Evolutionary conservation across 2,888 invertebrate species (phyloP).

Genomic region (Pterostichus madidus): DNA sequence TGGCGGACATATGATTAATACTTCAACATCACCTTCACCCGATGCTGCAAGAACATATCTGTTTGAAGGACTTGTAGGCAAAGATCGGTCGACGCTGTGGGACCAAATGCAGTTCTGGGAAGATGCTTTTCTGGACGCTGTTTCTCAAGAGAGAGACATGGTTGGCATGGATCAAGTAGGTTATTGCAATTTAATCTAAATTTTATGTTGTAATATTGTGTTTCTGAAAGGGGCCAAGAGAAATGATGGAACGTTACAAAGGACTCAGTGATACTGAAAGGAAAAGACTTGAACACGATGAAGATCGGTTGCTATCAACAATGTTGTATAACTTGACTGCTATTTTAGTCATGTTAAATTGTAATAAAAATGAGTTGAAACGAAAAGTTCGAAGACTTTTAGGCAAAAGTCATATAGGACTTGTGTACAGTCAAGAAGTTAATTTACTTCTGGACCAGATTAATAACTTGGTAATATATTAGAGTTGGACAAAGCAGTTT

Average conservation of each 20-base stretch:
- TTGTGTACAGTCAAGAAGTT: conserved; percentile 98
- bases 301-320: conserved; percentile 96
- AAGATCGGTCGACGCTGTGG: conserved; percentile 94
- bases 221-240: conserved; percentile 87
- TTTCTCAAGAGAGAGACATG: conserved; percentile 98
- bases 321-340: conserved; percentile 98
- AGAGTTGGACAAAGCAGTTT: too few relatives aligned
- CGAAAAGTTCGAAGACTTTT: conserved; percentile 93
- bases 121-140: conserved; percentile 98
- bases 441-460: conserved; percentile 97
- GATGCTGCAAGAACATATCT: conserved; percentile 94
- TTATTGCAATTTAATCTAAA: too few relatives aligned
- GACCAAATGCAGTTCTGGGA: conserved; percentile 99
- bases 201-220: not conserved
- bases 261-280: conserved; percentile 94
- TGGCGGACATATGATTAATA: conserved; percentile 90
- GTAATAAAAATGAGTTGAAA: conserved; percentile 90
- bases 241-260: conserved; percentile 99
- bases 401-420: conserved; percentile 98
- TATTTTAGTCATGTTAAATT: conserved; percentile 95
- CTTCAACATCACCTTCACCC: conserved; percentile 92
- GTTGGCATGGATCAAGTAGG: conserved; percentile 97
- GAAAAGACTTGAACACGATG: conserved; percentile 98
- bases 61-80: conserved; percentile 91
- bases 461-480: conserved; percentile 90